Evolutionary conservation across 2,797 vertebrate species (phyloP), one percentile per base, ranked within the genome.

Genomic region (Melopsittacus undulatus): DNA sequence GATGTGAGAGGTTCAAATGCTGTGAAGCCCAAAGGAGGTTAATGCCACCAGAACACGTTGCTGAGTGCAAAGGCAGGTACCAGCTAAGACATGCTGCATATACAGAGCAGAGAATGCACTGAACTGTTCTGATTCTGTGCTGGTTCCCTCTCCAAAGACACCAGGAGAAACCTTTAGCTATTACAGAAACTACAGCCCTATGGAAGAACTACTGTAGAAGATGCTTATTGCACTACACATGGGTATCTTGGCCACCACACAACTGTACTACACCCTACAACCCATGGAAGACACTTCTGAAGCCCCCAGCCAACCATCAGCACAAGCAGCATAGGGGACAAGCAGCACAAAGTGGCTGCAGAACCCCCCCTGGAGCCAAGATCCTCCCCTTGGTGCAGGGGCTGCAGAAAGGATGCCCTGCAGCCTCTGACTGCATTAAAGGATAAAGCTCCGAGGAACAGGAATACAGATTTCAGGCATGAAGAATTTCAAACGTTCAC

Each of bases 11-110:
- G 34, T 18, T 6, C 13, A 22, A 19, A 38, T 1, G 2, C 29
- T 13, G 43, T 6, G n/a, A 14, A 34, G 21, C 38, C 18, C 38
- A 7, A 13, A 10, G 59, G 8, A 22, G 15, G 38, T 5, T 17
- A 38, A 11, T 1, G 73, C 54, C 32, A 64, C 46, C 54, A 29
- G 32, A 42, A 24, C 0, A 12, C 24, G 2, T 3, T 5, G 40
- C 69, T 13, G 77, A 11, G 22, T 38, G 21, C 48, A 8, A 9
- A 12, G 40, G 36, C n/a, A 18, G 62, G n/a, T 20, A 34, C 46
- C 3, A 5, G 9, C 62, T 56, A 6, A 2, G 80, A 24, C 19
- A 10, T 0, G 2, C 54, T 5, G 30, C 40, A 3, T 5, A 2
- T 3, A 30, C 6, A 14, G 19, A 32, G 24, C 17, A 18, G 5